Evolutionary conservation across 1,140 invertebrate species (phyloP), one percentile per base, ranked within the genome.

Genomic region (Pseudoatta argentina): DNA sequence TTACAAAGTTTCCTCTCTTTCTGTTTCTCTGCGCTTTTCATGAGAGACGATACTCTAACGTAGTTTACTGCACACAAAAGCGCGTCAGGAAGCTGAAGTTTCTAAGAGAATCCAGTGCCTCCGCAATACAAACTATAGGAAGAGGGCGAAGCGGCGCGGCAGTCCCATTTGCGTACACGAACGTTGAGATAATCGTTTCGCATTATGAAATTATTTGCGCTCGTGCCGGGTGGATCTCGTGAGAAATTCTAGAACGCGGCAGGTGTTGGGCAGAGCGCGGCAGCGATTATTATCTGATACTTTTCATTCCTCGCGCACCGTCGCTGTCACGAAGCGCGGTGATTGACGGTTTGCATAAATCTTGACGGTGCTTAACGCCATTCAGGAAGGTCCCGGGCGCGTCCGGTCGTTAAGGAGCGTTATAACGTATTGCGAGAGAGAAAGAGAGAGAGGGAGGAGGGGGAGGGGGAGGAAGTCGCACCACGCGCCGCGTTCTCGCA

Each of bases 301-400:
- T 82, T 86, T 86, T 86, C 64, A 71, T 69, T 57, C n/a, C 64
- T 18, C 16, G n/a, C 21, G n/a, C 21, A 16, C 18, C 73, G 61
- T 78, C 61, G 72, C 64, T 48, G 75, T 82, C 85, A 55, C 73
- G 67, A 76, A n/a, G 79, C 34, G 67, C 53, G 53, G 24, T 87
- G 77, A 90, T 90, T 77, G 79, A 87, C 86, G 78, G 75, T 86
- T 81, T 75, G 79, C 75, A 81, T 89, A 90, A 90, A 89, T 90
- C 86, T 85, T 44, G 24, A 78, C 72, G 64, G 55, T 69, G 75
- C 51, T 89, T 89, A 78, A 73, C 88, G 86, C 71, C 87, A 79
- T 82, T 86, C 57, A 75, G 64, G 63, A 89, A 89, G 87, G 57
- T 82, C 76, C 34, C 27, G 69, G 77, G 53, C 69, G 69, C 69